These are phyloP conservation scores for Trogon surrucura DNA, from an alignment of 2,113 vertebrate species.

Conservation along the genomic window DNA sequence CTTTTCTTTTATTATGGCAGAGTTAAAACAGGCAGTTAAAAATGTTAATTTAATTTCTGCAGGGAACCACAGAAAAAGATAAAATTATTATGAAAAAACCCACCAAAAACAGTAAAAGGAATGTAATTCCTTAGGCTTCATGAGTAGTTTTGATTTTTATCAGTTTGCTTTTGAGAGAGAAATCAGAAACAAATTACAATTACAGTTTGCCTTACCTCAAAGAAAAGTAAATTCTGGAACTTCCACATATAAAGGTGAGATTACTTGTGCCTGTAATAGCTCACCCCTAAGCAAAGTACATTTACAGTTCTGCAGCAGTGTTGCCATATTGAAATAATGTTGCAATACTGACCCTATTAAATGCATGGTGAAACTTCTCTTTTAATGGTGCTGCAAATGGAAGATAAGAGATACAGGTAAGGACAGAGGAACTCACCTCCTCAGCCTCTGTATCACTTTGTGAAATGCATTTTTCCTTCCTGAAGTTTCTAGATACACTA, in stretches of 20 bases:
- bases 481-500: background rate
- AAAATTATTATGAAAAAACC: background rate
- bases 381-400: background rate
- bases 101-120: background rate
- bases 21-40: conserved; percentile 59
- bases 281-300: background rate
- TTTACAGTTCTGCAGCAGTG: background rate
- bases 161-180: background rate
- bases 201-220: background rate
- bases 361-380: background rate
- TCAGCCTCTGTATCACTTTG: background rate
- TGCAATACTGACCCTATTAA: background rate
- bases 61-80: conserved; percentile 20
- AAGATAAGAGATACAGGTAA: background rate
- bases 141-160: background rate
- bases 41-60: conserved; percentile 50
- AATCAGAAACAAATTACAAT: background rate
- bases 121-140: background rate
- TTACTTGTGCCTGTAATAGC: background rate
- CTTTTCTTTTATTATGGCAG: conserved; percentile 48
- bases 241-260: background rate
- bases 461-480: background rate
- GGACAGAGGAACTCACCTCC: background rate
- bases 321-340: background rate
- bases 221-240: background rate